Evolutionary conservation across 2,797 vertebrate species (phyloP).

Genomic region (Sphaeramia orbicularis): DNA sequence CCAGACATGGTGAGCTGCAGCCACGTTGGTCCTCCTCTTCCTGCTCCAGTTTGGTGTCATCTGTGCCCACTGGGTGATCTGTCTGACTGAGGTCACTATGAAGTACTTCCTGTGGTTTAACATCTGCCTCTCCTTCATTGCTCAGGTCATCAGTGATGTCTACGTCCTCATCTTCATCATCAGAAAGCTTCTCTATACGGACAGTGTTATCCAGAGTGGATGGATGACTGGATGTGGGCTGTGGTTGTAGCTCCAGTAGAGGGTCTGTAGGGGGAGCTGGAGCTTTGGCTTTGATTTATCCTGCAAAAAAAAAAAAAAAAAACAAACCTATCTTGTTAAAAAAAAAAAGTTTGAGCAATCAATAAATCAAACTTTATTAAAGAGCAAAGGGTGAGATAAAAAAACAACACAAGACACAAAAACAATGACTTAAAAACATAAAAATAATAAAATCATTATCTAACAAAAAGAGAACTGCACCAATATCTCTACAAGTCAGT

Average conservation of each 20-base stretch:
- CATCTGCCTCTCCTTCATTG: slow-evolving; percentile 54
- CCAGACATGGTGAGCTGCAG: not conserved
- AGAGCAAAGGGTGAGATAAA: no score
- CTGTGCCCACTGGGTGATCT: slow-evolving; percentile 2
- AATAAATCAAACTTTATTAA: no score
- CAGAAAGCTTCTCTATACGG: slow-evolving; percentile 93
- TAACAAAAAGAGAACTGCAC: no score
- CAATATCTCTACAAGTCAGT: no score
- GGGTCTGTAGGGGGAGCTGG: slow-evolving; percentile 55
- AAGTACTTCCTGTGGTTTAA: slow-evolving; percentile 22
- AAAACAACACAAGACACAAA: no score
- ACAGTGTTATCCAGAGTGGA: slow-evolving; percentile 87
- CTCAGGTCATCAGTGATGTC: slow-evolving; percentile 95
- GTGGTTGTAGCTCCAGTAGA: slow-evolving; percentile 25
- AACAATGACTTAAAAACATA: no score
- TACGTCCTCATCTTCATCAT: slow-evolving; percentile 95
- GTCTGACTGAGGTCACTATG: slow-evolving; percentile 20
- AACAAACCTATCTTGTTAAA: no score
- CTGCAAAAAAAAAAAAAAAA: slow-evolving; percentile 48
- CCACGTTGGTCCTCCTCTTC: slow-evolving; percentile 12
- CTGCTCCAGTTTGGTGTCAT: slow-evolving; percentile 12
- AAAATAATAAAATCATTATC: no score
- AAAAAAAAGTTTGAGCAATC: no score
- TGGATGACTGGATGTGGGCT: slow-evolving; percentile 34
- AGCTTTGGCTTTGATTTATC: slow-evolving; percentile 62